phyloP scores from a whole-genome alignment of 2,797 vertebrate species.

The Bradypodion pumilum region DNA sequence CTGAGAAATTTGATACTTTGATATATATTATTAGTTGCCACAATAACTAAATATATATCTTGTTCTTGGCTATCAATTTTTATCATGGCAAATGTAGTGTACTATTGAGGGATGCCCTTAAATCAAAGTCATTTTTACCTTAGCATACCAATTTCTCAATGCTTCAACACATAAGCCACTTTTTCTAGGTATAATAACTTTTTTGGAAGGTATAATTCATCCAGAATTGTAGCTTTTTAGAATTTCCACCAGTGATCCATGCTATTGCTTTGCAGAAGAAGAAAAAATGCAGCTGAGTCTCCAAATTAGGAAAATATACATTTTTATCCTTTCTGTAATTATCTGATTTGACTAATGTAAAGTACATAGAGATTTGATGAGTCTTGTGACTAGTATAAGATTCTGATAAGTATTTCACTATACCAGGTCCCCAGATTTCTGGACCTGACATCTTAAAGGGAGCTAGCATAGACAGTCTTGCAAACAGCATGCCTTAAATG shows the following conservation, averaged over 20 bases:
- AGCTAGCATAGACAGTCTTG: constrained; percentile 28
- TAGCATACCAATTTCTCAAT: not conserved
- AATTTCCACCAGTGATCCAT: not conserved
- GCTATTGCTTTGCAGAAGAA: not conserved
- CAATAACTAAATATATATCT: not conserved
- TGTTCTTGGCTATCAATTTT: not conserved
- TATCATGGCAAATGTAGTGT: not conserved
- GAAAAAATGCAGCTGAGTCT: not conserved
- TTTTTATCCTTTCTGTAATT: not conserved
- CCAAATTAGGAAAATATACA: not conserved
- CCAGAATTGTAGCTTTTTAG: not conserved
- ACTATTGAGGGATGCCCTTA: not conserved
- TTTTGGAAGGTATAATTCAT: not conserved
- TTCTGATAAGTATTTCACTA: constrained; percentile 45
- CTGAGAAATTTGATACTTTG: not conserved
- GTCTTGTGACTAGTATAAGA: not conserved
- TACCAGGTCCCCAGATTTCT: constrained; percentile 30
- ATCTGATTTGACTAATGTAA: not conserved
- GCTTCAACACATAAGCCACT: not conserved
- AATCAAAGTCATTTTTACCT: not conserved
- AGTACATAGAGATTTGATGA: not conserved
- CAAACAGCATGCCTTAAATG: constrained; percentile 54
- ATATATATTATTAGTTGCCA: not conserved
- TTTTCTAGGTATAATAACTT: not conserved
- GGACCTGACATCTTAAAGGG: constrained; percentile 32